Percentiles rank a stretch among this genome's conserved stretches.
These are phyloP conservation scores for Brachionus paranguensis DNA, from an alignment of 1,140 invertebrate species.

Conservation along the genomic window DNA sequence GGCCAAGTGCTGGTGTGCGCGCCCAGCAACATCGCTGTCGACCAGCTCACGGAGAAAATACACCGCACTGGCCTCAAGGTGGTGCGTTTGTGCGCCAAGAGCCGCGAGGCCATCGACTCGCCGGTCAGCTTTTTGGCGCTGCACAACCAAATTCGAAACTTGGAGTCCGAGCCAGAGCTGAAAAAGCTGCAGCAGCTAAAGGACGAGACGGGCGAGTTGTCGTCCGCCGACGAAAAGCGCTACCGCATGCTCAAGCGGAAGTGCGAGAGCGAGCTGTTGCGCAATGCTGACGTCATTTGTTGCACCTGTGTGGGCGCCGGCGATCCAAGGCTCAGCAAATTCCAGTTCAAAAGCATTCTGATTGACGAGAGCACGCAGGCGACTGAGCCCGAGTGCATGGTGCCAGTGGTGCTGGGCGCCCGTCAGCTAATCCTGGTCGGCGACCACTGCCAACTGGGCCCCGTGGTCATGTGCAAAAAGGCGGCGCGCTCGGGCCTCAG, in stretches of 20 bases:
- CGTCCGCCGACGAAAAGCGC: constrained; percentile 78
- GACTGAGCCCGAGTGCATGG: constrained; percentile 97
- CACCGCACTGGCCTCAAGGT: constrained; percentile 94
- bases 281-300: constrained; percentile 89
- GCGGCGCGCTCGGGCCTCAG: constrained; percentile 90
- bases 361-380: constrained; percentile 94
- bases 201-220: constrained; percentile 92
- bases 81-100: constrained; percentile 92
- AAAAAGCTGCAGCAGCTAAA: constrained; percentile 92
- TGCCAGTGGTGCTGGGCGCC: constrained; percentile 93
- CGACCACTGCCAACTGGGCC: constrained; percentile 96
- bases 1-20: constrained; percentile 95
- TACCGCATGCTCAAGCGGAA: constrained; percentile 84
- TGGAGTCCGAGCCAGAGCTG: constrained; percentile 73
- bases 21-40: constrained; percentile 96
- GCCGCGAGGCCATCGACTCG: constrained; percentile 93
- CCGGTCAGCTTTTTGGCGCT: constrained; percentile 91
- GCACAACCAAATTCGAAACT: constrained; percentile 91
- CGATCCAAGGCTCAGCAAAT: constrained; percentile 77
- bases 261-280: constrained; percentile 80
- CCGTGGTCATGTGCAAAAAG: constrained; percentile 99
- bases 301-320: constrained; percentile 98
- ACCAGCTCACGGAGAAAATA: constrained; percentile 97
- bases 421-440: constrained; percentile 88
- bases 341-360: constrained; percentile 92